Percentiles rank a stretch among this genome's conserved stretches.
Conservation (phyloP, 2,888 invertebrate genomes). For the Bombylius major region DNA sequence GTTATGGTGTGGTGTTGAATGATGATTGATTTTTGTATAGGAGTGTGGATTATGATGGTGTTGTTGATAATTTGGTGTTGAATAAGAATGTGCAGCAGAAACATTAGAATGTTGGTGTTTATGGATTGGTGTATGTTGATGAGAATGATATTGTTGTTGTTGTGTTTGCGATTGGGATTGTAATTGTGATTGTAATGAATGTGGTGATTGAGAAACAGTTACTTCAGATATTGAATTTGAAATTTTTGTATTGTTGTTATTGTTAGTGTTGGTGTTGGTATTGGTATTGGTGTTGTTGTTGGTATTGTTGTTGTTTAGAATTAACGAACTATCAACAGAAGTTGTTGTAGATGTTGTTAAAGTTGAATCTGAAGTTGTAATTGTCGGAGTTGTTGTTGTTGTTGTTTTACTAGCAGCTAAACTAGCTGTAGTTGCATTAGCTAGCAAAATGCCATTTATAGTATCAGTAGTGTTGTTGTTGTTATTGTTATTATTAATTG, state of each 20-base stretch:
- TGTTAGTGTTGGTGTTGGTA: not conserved
- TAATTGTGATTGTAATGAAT: constrained; percentile 17
- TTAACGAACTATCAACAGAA: no score
- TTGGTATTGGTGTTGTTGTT: not conserved
- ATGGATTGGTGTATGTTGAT: not conserved
- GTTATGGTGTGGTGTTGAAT: constrained; percentile 1
- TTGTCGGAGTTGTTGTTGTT: constrained; percentile 1
- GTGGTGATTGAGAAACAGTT: not conserved
- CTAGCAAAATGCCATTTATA: not conserved
- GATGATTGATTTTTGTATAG: constrained; percentile 1
- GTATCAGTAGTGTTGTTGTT: not conserved
- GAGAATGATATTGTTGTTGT: not conserved
- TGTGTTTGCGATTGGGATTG: constrained; percentile 12
- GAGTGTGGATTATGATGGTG: not conserved
- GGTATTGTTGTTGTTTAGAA: not conserved
- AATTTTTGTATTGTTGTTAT: not conserved
- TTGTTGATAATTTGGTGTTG: not conserved
- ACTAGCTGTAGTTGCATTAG: not conserved
- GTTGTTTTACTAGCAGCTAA: not conserved
- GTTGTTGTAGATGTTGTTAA: not conserved
- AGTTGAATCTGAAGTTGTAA: constrained; percentile 3
- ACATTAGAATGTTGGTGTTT: no score
- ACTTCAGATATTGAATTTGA: not conserved
- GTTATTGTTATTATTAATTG: not conserved
- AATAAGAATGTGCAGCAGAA: no score